phyloP scores from a whole-genome alignment of 2,888 invertebrate genomes.

The Sericinus montela region DNA sequence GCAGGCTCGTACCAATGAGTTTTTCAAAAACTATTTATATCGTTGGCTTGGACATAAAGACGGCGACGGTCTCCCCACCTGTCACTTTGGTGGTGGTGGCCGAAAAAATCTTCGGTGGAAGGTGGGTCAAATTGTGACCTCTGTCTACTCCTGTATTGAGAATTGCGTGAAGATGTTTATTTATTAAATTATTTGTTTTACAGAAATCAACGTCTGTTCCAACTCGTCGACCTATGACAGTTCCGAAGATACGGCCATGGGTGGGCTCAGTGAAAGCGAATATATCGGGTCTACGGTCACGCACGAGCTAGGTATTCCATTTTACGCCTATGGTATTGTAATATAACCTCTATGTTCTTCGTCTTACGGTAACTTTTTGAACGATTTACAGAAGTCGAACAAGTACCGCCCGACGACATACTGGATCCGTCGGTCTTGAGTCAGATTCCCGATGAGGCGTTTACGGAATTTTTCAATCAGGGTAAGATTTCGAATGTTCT shows the following conservation, averaged over 20 bases:
- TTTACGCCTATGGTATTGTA: neutral
- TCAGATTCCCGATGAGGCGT: conserved; percentile 72
- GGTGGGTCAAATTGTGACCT: too few species aligned
- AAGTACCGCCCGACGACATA: conserved; percentile 81
- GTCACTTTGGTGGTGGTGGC: too few species aligned
- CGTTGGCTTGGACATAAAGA: too few species aligned
- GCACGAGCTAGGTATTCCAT: conserved; percentile 55
- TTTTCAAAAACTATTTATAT: too few species aligned
- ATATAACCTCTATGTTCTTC: neutral
- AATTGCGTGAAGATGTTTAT: too few species aligned
- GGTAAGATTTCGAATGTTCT: conserved; percentile 55
- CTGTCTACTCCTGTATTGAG: too few species aligned
- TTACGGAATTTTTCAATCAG: conserved; percentile 82
- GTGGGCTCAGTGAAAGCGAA: conserved; percentile 80
- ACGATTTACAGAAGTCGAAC: conserved; percentile 72
- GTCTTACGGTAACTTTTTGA: neutral
- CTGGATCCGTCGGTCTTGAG: conserved; percentile 72
- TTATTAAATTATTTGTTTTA: neutral
- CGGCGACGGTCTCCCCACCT: too few species aligned
- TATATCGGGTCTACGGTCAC: conserved; percentile 66
- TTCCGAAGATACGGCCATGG: conserved; percentile 80
- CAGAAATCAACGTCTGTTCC: conserved; percentile 77
- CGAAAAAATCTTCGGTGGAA: too few species aligned
- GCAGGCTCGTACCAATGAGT: too few species aligned
- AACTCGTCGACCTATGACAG: conserved; percentile 82